phyloP scores from a whole-genome alignment of 2,113 vertebrate genomes.

The Arizona elegans region DNA sequence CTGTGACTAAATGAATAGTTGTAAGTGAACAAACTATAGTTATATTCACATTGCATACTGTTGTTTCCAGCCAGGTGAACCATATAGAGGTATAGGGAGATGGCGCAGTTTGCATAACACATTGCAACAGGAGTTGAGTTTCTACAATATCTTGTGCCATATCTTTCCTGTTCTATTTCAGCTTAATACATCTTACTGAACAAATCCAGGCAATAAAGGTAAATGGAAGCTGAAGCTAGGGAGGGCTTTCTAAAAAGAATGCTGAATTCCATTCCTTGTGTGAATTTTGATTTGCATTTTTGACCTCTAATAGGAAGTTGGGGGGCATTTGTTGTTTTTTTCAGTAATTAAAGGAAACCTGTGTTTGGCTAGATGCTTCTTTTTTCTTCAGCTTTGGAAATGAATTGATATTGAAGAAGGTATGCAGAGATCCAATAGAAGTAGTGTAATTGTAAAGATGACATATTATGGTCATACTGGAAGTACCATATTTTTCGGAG shows the following conservation, averaged over 20 bases:
- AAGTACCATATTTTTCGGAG: no score
- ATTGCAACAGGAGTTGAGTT: neutral
- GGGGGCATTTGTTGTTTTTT: no score
- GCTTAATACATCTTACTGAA: neutral
- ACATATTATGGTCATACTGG: neutral
- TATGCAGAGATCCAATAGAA: neutral
- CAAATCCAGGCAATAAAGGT: neutral
- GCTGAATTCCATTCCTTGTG: neutral
- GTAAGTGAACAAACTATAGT: neutral
- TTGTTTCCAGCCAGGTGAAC: neutral
- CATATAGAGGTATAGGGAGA: neutral
- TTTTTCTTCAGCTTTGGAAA: neutral
- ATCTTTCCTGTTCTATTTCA: neutral
- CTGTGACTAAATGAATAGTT: neutral
- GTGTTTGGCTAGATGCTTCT: neutral
- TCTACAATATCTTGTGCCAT: neutral
- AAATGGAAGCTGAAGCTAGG: neutral
- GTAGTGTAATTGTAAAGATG: neutral
- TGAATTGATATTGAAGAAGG: neutral
- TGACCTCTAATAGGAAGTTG: neutral
- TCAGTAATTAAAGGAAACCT: neutral
- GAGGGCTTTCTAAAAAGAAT: neutral
- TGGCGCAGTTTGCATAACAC: neutral
- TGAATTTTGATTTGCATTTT: neutral
- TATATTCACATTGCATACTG: neutral